Base-by-base conservation (phyloP, 1,140 invertebrate genomes). In the Pachyrhynchus sulphureomaculatus region DNA sequence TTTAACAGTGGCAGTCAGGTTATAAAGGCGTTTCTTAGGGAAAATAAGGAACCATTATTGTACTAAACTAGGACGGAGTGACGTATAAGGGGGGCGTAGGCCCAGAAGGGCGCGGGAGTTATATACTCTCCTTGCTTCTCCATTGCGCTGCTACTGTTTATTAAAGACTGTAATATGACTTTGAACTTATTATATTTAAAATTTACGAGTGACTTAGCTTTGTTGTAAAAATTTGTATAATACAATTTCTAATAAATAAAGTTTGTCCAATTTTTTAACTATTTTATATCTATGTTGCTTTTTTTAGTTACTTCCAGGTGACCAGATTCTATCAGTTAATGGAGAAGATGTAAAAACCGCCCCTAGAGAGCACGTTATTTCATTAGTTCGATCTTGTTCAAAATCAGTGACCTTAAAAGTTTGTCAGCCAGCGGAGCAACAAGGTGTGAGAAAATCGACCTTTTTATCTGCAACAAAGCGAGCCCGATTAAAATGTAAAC, bases 261-360 rank as follows among this genome's bases (percentile, higher is more conserved):
- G 36, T 45, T 45, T 1, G 1, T 18, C 13, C 33, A 1, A 34
- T 12, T 13, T 87, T 1, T 78, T 88, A 21, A 18, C n/a, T 5
- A 23, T 17, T 45, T 45, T 10, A 20, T 61, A 88, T 87, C 79
- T 86, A 86, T 34, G 87, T 89, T 75, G 82, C 82, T 80, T 24
- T 13, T 64, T 65, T 71, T 74, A 84, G 80, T 77, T 96, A 32
- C 83, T 93, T 69, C 90, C 93, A 0, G 92, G 92, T 6, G 93
- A 96, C 76, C 91, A 94, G 75, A 94, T 96, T 48, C 80, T 93
- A 9, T 83, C 84, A 57, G 92, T 96, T 34, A 95, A 96, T 73
- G 92, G 90, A 0, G 90, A 94, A 78, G 92, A 96, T 75, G 93
- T 96, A 0, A 86, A 87, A 69, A 80, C 84, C 15, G 89, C 91